Evolutionary conservation across 1,140 invertebrate species (phyloP).

Genomic region (Calliopsis andreniformis): DNA sequence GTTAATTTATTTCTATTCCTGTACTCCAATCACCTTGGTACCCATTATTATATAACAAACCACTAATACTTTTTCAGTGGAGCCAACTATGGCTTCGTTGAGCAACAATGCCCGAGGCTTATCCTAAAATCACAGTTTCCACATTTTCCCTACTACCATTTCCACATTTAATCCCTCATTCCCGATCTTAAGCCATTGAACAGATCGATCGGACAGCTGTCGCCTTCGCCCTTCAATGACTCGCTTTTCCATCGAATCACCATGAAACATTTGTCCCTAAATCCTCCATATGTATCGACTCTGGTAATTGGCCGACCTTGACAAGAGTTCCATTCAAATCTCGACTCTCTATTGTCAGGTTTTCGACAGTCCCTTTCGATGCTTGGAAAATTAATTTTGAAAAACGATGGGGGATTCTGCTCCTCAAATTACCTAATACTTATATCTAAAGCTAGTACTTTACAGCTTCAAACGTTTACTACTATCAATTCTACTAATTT

Average conservation of each 20-base stretch:
- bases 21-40: no score
- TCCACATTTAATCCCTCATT: constrained; percentile 33
- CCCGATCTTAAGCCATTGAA: constrained; percentile 12
- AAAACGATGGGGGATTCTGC: no score
- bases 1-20: no score
- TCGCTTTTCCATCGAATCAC: background rate
- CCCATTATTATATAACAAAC: no score
- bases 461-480: no score
- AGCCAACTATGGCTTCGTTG: no score
- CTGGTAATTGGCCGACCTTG: background rate
- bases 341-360: no score
- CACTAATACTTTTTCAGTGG: no score
- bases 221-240: background rate
- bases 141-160: constrained; percentile 13
- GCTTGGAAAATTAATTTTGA: background rate
- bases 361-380: background rate
- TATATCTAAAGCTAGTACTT: no score
- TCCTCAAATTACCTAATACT: no score
- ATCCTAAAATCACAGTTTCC: constrained; percentile 46
- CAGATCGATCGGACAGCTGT: constrained; percentile 35
- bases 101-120: constrained; percentile 21
- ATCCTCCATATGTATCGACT: background rate
- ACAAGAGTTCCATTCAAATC: background rate
- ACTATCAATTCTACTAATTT: no score
- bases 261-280: background rate